Evolutionary conservation across 2,888 invertebrate species (phyloP), one percentile per base, ranked within the genome.

Genomic region (Branchipolynoe longqiensis): DNA sequence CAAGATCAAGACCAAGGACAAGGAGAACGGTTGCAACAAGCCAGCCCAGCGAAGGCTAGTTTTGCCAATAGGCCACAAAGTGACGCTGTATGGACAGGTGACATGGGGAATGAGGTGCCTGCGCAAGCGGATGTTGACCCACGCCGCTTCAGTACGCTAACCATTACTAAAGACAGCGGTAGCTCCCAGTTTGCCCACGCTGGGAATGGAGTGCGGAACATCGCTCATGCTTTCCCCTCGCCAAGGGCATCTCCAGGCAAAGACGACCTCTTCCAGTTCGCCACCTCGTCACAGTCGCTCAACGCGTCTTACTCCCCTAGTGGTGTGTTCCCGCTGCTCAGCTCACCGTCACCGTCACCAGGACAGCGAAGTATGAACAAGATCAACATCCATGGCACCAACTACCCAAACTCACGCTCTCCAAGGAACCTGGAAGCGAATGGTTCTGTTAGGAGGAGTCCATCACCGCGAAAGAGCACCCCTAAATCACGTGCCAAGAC

Each of bases 101-200:
- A n/a, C n/a, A n/a, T n/a, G n/a, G n/a, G n/a, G 48, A 36, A 33
- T 69, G 36, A 69, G 69, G 69, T 36, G 2, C 1, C 1, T 1
- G 69, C 1, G 28, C n/a, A n/a, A n/a, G n/a, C n/a, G n/a, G n/a
- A n/a, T 48, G 28, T 38, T n/a, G 28, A 74, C 36, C 38, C 85
- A 0, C 12, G 82, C 0, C 38, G 85, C 0, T 22, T 82, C 62
- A 85, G 85, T 64, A 41, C 59, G 6, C 31, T 85, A 28, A 85
- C 85, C 0, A 38, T 85, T 25, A 85, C 85, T 4, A 85, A 85
- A 54, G 14, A 28, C 25, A 6, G 36, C n/a, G n/a, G n/a, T n/a
- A n/a, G n/a, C n/a, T 1, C 78, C 56, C 28, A 69, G 38, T 36
- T 18, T n/a, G n/a, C n/a, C n/a, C n/a, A n/a, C n/a, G n/a, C n/a